Evolutionary conservation across 2,888 invertebrate species (phyloP), one percentile per base, ranked within the genome.

Genomic region (Vannuccia rotundouncinata): DNA sequence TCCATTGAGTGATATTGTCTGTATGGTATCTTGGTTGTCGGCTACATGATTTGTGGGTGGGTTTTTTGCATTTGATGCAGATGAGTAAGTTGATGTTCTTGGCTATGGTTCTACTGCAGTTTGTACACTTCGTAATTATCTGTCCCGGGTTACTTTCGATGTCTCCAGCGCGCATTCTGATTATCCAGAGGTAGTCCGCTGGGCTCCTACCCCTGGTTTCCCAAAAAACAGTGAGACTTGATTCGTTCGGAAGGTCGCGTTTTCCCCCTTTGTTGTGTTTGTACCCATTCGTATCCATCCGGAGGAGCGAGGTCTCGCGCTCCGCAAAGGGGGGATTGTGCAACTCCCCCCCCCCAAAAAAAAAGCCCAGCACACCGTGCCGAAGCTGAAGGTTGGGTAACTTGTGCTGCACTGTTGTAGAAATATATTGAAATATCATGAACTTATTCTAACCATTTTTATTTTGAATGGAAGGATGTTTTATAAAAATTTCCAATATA

Each of bases 111-210:
- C 25, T 66, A 17, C 25, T 22, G 22, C 66, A 66, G 22, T n/a
- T 66, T 5, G 10, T 66, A 5, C 66, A 66, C 10, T 5, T 66
- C 17, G 13, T 66, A 17, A 2, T 2, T 5, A n/a, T 22, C 10
- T 17, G 66, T 22, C 66, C 66, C 25, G 66, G 66, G 22, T 66
- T 66, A 2, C 2, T 13, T 27, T 66, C 66, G 25, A 66, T 66
- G 66, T 66, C 66, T 66, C 66, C 66, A 66, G 66, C 66, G 66
- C 66, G 66, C 66, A 66, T 66, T 22, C 66, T 66, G 13, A 66
- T 66, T n/a, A 22, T 13, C 66, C 66, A 66, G 66, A 66, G 66
- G 22, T 66, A 66, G 10, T 5, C 22, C 66, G 66, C 66, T 66
- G 66, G 66, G 25, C 66, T 66, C 66, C 66, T 66, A 66, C 25